Base-by-base conservation (phyloP, 2,113 vertebrate species). In the Neotoma lepida region DNA sequence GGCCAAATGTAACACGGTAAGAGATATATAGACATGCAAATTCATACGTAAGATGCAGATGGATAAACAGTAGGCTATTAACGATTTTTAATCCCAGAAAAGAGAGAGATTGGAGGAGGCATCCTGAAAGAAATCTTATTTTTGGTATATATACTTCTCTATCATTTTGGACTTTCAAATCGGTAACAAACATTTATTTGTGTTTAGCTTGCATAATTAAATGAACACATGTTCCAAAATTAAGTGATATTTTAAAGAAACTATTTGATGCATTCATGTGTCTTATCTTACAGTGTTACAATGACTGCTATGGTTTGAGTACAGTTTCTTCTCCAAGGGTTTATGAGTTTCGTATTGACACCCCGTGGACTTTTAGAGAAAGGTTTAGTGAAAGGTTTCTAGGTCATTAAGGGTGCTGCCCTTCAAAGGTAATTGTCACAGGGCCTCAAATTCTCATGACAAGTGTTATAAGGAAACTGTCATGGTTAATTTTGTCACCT, bases 161-260 rank as follows among this genome's bases (percentile, higher is more conserved):
- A 71, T 66, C 13, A 46, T 58, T 93, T 81, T 12, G 70, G 28
- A 14, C 61, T 94, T 94, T 73, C 89, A 51, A 51, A 51, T 51
- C 86, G 76, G 28, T 86, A 91, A 68, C 17, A 92, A 87, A 17
- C 1, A 63, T 56, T 14, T n/a, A 12, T 26, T 76, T 44, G 28
- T 85, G 30, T 78, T 93, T 88, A 70, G 71, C 49, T 74, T 88
- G 6, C 68, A 22, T 70, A 92, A 87, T 78, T 89, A 87, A 91
- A 85, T 84, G 33, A n/a, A n/a, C 74, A 64, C 14, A n/a, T 35
- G 13, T 61, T 70, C 39, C 63, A 89, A 91, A 87, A n/a, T n/a
- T 41, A 91, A 86, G 35, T 35, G 46, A 46, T 44, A 14, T 41
- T 33, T 74, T 51, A 91, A 80, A 68, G 4, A 85, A 92, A 56